These are phyloP conservation scores for Oncorhynchus clarkii DNA, from an alignment of 2,113 vertebrate species.

Conservation along the genomic window DNA sequence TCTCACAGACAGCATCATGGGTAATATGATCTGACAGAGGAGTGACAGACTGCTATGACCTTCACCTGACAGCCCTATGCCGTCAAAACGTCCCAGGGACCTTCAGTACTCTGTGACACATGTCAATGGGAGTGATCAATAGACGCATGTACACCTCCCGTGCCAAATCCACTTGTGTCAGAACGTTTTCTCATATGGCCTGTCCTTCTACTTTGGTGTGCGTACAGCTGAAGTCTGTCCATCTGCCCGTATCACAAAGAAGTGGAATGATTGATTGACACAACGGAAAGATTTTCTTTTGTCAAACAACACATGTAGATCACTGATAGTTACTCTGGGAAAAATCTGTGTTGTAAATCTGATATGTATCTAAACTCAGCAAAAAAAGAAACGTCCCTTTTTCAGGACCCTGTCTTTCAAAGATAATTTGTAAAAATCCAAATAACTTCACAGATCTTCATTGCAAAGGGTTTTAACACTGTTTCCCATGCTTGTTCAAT, in stretches of 20 bases:
- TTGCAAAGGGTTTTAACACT: no score
- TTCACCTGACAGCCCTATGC: constrained; percentile 71
- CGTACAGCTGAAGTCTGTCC: constrained; percentile 18
- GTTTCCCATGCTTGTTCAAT: no score
- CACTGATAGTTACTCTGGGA: background rate
- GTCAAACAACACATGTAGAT: background rate
- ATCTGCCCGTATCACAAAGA: constrained; percentile 61
- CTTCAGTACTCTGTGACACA: constrained; percentile 41
- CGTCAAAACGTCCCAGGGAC: constrained; percentile 57
- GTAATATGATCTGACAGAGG: constrained; percentile 73
- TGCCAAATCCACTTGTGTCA: constrained; percentile 69
- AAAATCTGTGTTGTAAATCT: no score
- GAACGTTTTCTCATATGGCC: constrained; percentile 60
- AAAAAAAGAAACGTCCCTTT: no score
- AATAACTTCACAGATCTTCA: no score
- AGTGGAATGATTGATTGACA: constrained; percentile 26
- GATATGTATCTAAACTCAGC: no score
- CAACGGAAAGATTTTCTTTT: constrained; percentile 19
- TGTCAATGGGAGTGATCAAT: constrained; percentile 73
- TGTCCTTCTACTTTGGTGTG: constrained; percentile 8
- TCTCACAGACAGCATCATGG: constrained; percentile 51
- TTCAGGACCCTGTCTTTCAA: no score
- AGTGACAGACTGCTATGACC: constrained; percentile 77
- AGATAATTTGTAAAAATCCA: no score
- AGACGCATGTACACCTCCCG: constrained; percentile 71